A percentile compares a stretch with the other conserved stretches of the same genome.
These are phyloP conservation scores for Tanypteryx hageni DNA, from an alignment of 2,888 invertebrate genomes.

Conservation along the genomic window DNA sequence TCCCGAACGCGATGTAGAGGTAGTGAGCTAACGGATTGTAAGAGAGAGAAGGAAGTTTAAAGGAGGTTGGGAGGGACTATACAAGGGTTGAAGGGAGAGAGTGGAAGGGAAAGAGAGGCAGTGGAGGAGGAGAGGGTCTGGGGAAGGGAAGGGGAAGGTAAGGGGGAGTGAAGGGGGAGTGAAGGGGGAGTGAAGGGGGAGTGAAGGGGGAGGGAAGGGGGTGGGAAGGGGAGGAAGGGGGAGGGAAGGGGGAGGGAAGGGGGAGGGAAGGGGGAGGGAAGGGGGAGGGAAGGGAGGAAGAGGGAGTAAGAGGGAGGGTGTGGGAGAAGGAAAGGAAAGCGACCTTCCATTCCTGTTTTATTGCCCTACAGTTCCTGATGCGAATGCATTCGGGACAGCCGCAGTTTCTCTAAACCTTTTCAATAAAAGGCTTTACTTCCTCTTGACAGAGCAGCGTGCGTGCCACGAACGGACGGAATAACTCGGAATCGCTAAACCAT, in stretches of 20 bases:
- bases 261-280: no score
- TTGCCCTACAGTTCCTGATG: conserved; percentile 41
- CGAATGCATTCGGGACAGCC: conserved; percentile 43
- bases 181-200: background rate
- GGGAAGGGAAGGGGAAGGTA: background rate
- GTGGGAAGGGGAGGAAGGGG: background rate
- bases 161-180: background rate
- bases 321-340: background rate
- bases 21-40: no score
- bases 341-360: conserved; percentile 44
- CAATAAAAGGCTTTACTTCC: conserved; percentile 56
- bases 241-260: background rate
- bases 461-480: background rate
- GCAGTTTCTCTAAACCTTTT: conserved; percentile 52
- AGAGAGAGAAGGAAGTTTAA: background rate
- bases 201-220: background rate
- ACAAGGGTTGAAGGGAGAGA: background rate
- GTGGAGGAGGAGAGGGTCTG: background rate
- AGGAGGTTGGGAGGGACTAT: background rate
- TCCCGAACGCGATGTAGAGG: background rate
- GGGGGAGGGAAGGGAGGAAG: background rate
- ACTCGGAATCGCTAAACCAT: background rate
- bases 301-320: background rate
- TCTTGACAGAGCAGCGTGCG: background rate
- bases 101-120: background rate